Conservation (phyloP, 2,797 vertebrate genomes). For the Hyperoplus immaculatus region DNA sequence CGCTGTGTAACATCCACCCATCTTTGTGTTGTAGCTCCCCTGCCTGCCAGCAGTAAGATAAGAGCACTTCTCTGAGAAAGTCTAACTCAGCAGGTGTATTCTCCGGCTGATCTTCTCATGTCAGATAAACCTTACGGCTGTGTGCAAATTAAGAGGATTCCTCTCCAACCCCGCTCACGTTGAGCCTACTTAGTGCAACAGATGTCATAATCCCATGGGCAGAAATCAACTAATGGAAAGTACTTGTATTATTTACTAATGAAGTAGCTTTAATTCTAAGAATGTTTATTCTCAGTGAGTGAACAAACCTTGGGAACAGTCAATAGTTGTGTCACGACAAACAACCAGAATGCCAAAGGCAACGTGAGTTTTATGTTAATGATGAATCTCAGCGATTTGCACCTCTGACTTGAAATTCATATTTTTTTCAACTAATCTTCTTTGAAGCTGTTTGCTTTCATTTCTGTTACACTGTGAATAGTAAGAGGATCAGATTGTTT, state of each 20-base stretch:
- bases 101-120: constrained; percentile 71
- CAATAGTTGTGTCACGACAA: not conserved
- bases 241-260: constrained; percentile 12
- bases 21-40: constrained; percentile 34
- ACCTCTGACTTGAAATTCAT: constrained; percentile 32
- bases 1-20: not conserved
- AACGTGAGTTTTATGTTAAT: constrained; percentile 1
- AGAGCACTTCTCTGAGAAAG: constrained; percentile 56
- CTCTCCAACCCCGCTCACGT: constrained; percentile 53
- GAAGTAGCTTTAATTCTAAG: not conserved
- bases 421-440: constrained; percentile 27
- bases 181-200: constrained; percentile 79
- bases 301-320: not conserved
- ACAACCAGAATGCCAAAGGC: not conserved
- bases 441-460: constrained; percentile 26
- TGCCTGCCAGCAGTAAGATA: constrained; percentile 25
- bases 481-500: constrained; percentile 34
- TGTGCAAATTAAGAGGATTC: constrained; percentile 82
- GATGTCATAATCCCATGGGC: constrained; percentile 69
- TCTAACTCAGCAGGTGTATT: constrained; percentile 70
- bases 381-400: constrained; percentile 22
- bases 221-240: constrained; percentile 74
- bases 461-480: constrained; percentile 28
- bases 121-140: constrained; percentile 69
- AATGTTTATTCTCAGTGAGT: not conserved